These are phyloP conservation scores for Andrena bucephala DNA, from an alignment of 2,888 invertebrate genomes.

Conservation along the genomic window DNA sequence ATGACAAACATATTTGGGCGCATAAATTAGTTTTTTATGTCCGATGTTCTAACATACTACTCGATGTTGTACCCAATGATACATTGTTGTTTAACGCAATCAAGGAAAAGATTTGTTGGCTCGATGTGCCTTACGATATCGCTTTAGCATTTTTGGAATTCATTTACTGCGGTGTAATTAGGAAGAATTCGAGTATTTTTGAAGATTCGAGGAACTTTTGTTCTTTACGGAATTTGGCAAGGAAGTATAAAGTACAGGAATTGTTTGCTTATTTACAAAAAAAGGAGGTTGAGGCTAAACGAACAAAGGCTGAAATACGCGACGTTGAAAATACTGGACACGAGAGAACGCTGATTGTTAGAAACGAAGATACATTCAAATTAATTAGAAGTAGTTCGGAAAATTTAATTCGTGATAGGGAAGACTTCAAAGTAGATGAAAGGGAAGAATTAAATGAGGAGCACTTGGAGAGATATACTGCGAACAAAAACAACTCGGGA, in stretches of 20 bases:
- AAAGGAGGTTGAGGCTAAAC: constrained; percentile 26
- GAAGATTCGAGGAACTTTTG: constrained; percentile 61
- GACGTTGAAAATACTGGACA: not conserved
- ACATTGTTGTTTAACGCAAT: constrained; percentile 65
- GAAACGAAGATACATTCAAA: constrained; percentile 6
- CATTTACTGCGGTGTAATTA: constrained; percentile 82
- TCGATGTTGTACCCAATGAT: constrained; percentile 76
- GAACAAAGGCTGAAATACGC: not conserved
- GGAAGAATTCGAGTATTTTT: constrained; percentile 68
- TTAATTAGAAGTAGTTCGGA: constrained; percentile 1
- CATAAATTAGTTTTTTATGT: constrained; percentile 85
- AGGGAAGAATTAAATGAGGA: constrained; percentile 2
- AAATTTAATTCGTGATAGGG: not conserved
- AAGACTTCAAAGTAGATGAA: not conserved
- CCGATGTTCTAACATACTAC: constrained; percentile 83
- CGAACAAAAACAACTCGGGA: not conserved
- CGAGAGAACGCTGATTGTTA: not conserved
- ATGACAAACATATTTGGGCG: constrained; percentile 82
- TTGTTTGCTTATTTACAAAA: constrained; percentile 76
- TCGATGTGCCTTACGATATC: constrained; percentile 71
- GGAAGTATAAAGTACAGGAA: constrained; percentile 77
- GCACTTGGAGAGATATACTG: not conserved
- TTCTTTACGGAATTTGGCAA: constrained; percentile 74
- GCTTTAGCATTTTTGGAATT: constrained; percentile 83
- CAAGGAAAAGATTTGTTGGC: constrained; percentile 78